These are phyloP conservation scores for Tragopan temminckii DNA, from an alignment of 2,797 vertebrate genomes.

Conservation along the genomic window DNA sequence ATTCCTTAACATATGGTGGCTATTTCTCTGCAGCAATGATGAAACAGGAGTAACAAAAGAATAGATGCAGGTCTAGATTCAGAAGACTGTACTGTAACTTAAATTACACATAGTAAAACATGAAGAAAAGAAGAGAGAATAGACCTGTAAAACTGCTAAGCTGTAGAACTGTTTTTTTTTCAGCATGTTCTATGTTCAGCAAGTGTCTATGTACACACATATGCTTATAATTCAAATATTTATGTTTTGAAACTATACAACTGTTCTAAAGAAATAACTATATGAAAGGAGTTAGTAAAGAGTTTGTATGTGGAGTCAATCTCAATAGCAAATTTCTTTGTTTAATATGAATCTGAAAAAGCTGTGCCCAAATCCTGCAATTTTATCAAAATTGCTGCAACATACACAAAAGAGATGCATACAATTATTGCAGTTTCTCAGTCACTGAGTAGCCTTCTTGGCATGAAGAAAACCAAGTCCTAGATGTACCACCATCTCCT, in stretches of 20 bases:
- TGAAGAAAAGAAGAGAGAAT: not conserved
- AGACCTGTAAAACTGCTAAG: not conserved
- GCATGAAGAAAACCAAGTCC: not conserved
- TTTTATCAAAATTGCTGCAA: not conserved
- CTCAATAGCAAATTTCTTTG: not conserved
- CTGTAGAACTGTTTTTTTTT: not conserved
- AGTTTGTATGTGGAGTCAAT: not conserved
- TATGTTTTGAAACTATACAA: not conserved
- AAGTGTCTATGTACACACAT: accelerated
- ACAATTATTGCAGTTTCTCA: not conserved
- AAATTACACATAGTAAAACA: not conserved
- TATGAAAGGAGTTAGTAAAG: not conserved
- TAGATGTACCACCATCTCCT: not conserved
- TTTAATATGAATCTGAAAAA: not conserved
- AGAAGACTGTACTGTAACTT: not conserved
- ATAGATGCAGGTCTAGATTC: not conserved
- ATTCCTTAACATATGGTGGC: not conserved
- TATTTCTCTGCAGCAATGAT: not conserved
- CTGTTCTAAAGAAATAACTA: not conserved
- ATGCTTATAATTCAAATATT: not conserved
- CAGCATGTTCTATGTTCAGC: too few species aligned
- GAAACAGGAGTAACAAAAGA: accelerated
- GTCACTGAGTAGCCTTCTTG: not conserved
- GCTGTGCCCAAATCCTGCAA: not conserved
- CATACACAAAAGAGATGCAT: accelerated